Evolutionary conservation across 2,888 invertebrate species (phyloP).

Genomic region (Melipona beecheii): DNA sequence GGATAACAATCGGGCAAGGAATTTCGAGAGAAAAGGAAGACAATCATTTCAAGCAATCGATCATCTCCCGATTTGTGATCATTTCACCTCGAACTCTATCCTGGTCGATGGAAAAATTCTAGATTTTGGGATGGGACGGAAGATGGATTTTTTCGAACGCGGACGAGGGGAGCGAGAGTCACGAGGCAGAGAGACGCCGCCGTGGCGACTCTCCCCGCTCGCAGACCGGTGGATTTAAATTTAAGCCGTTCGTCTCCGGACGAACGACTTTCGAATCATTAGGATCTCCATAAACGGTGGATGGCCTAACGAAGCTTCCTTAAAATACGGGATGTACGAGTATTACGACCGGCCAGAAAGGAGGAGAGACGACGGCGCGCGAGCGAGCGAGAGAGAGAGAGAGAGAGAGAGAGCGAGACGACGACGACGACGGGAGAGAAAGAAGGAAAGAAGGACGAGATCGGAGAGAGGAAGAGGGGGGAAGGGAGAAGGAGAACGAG

Average conservation of each 20-base stretch:
- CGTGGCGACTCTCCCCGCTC: constrained; percentile 11
- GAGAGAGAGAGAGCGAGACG: neutral
- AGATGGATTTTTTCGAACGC: constrained; percentile 2
- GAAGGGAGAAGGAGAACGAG: constrained; percentile 22
- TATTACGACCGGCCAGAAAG: constrained; percentile 49
- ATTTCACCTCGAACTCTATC: neutral
- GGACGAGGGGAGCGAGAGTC: constrained; percentile 14
- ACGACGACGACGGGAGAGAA: neutral
- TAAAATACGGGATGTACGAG: constrained; percentile 69
- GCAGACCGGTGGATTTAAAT: constrained; percentile 61
- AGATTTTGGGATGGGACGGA: neutral
- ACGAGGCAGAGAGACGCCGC: constrained; percentile 15
- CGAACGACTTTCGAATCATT: constrained; percentile 68
- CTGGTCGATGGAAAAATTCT: neutral
- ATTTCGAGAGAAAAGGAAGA: neutral
- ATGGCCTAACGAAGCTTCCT: constrained; percentile 72
- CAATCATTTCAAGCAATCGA: neutral
- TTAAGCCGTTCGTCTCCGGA: constrained; percentile 65
- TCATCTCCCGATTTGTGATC: neutral
- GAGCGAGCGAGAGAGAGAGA: neutral
- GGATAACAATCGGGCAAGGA: too few relatives aligned
- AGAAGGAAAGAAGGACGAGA: neutral
- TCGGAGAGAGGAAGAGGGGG: constrained; percentile 6
- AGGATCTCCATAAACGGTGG: constrained; percentile 71
- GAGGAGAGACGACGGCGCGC: constrained; percentile 24